Percentiles rank a stretch among this genome's conserved stretches.
Conservation (phyloP, 2,113 vertebrate genomes). For the Cryptotis parvus region DNA sequence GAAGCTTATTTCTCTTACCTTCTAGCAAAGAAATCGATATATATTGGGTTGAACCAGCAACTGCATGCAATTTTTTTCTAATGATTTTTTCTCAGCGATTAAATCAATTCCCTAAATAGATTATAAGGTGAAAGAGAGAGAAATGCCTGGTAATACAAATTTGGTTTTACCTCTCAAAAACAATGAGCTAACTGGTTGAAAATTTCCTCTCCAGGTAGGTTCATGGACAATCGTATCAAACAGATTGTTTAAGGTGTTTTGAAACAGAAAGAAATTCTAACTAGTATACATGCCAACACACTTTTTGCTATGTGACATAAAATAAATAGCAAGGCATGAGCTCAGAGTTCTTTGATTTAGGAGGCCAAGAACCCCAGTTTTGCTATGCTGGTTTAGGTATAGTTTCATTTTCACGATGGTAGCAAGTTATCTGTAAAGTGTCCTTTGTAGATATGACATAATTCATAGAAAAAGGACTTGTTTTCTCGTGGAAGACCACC, state of each 20-base stretch:
- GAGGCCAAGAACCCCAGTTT: neutral
- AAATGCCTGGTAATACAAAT: neutral
- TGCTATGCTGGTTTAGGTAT: neutral
- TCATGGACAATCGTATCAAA: constrained; percentile 18
- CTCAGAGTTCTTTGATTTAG: neutral
- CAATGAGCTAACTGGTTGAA: neutral
- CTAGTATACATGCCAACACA: neutral
- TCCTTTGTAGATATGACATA: neutral
- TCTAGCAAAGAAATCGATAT: constrained; percentile 31
- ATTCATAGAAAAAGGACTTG: neutral
- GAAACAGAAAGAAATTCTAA: neutral
- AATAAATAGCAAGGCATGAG: neutral
- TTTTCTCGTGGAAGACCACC: neutral
- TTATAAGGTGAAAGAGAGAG: constrained; percentile 40
- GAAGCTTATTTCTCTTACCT: constrained; percentile 38
- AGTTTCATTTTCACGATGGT: neutral
- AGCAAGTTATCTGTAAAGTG: neutral
- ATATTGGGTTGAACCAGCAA: constrained; percentile 56
- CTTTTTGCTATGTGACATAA: neutral
- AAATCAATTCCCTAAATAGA: constrained; percentile 57
- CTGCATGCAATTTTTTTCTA: constrained; percentile 36
- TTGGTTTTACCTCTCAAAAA: constrained; percentile 50
- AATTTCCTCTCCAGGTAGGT: neutral
- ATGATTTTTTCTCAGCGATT: neutral
- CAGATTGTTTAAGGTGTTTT: constrained; percentile 17